These are phyloP conservation scores for Thymelicus lineola DNA, from an alignment of 2,888 invertebrate species.

Conservation along the genomic window DNA sequence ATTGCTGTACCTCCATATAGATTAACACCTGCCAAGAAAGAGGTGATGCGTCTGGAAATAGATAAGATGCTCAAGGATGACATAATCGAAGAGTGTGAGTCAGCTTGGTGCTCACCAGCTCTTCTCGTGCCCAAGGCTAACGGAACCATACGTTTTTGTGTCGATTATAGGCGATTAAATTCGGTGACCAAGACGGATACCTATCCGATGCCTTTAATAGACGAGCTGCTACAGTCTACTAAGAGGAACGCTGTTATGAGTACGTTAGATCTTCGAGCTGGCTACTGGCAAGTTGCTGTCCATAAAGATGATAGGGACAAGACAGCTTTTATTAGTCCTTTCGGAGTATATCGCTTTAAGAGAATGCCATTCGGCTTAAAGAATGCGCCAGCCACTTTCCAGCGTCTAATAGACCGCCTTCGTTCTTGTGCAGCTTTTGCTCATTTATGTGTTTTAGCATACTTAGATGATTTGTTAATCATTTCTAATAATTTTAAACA, in stretches of 20 bases:
- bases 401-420: conserved; percentile 46
- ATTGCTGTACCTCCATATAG: conserved; percentile 42
- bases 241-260: conserved; percentile 51
- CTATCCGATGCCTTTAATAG: conserved; percentile 61
- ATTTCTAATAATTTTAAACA: conserved; percentile 44
- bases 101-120: conserved; percentile 57
- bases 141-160: conserved; percentile 51
- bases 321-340: conserved; percentile 50
- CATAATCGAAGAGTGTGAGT: conserved; percentile 59
- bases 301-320: conserved; percentile 45
- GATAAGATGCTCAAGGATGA: conserved; percentile 51
- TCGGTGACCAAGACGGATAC: conserved; percentile 44
- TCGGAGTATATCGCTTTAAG: conserved; percentile 39
- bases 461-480: conserved; percentile 21
- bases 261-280: conserved; percentile 55
- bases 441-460: conserved; percentile 39
- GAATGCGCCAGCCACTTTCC: conserved; percentile 50
- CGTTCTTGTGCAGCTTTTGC: conserved; percentile 36
- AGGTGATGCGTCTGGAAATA: conserved; percentile 44
- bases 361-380: conserved; percentile 52
- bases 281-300: conserved; percentile 56
- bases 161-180: conserved; percentile 54
- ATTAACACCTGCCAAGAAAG: conserved; percentile 40
- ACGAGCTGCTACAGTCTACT: conserved; percentile 57
- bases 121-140: conserved; percentile 57